Percentiles rank a stretch among this genome's conserved stretches.
Conservation (phyloP, 2,888 invertebrate genomes). For the Tineola bisselliella region DNA sequence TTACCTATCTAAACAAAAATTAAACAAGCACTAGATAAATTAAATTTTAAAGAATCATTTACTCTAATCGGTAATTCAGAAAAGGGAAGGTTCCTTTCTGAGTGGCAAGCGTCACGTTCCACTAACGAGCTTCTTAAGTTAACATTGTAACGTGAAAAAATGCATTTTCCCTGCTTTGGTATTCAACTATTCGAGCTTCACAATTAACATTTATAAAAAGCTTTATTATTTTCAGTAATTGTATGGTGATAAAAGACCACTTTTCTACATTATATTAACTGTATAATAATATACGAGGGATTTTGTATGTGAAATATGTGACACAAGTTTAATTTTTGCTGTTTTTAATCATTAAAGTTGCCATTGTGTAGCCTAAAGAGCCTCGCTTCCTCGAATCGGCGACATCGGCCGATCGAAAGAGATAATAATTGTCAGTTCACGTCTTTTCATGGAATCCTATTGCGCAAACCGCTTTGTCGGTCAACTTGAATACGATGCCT, state of each 20-base stretch:
- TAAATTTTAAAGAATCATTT: slow-evolving; percentile 28
- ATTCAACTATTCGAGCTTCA: not conserved
- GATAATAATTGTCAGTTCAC: slow-evolving; percentile 65
- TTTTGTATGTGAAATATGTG: too few relatives aligned
- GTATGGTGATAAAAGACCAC: not conserved
- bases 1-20: too few relatives aligned
- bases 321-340: too few relatives aligned
- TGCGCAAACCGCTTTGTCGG: slow-evolving; percentile 66
- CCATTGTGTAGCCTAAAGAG: not conserved
- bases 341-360: not conserved
- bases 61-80: slow-evolving; percentile 44
- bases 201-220: not conserved
- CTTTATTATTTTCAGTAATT: not conserved
- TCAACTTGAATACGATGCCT: slow-evolving; percentile 51
- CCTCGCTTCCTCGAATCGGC: slow-evolving; percentile 44
- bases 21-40: slow-evolving; percentile 15
- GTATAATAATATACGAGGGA: too few relatives aligned
- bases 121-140: slow-evolving; percentile 61
- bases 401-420: slow-evolving; percentile 49
- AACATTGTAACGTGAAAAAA: slow-evolving; percentile 61
- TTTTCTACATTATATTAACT: too few relatives aligned
- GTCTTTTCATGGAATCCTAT: slow-evolving; percentile 63
- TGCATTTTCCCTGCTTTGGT: slow-evolving; percentile 18
- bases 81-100: slow-evolving; percentile 34
- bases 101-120: slow-evolving; percentile 58